Evolutionary conservation across 2,888 invertebrate species (phyloP), one percentile per base, ranked within the genome.

Genomic region (Scaeva pyrastri): DNA sequence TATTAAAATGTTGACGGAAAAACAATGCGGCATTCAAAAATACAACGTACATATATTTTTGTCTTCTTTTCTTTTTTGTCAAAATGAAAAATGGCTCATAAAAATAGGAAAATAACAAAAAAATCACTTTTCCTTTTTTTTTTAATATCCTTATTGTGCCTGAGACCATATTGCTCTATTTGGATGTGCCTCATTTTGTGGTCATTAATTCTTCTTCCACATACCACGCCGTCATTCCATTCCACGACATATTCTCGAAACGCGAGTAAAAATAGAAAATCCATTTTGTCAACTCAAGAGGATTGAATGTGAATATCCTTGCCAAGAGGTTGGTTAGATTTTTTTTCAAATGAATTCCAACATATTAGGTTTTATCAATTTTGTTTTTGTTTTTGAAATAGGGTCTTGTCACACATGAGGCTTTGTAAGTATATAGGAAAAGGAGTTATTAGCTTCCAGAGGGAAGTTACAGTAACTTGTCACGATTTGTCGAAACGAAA

Each of bases 291-390:
- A n/a, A n/a, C n/a, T n/a, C n/a, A 21, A 26, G 39, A 77, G 19
- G 16, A 26, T 10, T 26, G 64, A 21, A 31, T 77, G 11, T 16
- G 45, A 21, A 31, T 77, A 52, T 71, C 60, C 77, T 70, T 77
- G 77, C 36, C 31, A 70, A 68, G 55, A 41, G 77, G 50, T 70
- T 70, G 70, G 50, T 66, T 50, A 66, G 48, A 45, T 64, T 48
- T 16, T 58, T 64, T 48, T 16, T 48, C 11, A n/a, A n/a, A n/a
- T n/a, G n/a, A n/a, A n/a, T n/a, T n/a, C 31, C 8, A 31, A 31
- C 0, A 19, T 50, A 50, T 31, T 26, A 26, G 39, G 21, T 19
- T 19, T 16, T 45, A 21, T 11, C n/a, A 19, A 19, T 11, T 48
- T 2, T 48, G 1, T 45, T 16, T 4, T 58, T n/a, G 3, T 8